A percentile compares a stretch with the other conserved stretches of the same genome.
Evolutionary conservation across 2,888 invertebrate species (phyloP).

Genomic region (Temnothorax rugatulus): DNA sequence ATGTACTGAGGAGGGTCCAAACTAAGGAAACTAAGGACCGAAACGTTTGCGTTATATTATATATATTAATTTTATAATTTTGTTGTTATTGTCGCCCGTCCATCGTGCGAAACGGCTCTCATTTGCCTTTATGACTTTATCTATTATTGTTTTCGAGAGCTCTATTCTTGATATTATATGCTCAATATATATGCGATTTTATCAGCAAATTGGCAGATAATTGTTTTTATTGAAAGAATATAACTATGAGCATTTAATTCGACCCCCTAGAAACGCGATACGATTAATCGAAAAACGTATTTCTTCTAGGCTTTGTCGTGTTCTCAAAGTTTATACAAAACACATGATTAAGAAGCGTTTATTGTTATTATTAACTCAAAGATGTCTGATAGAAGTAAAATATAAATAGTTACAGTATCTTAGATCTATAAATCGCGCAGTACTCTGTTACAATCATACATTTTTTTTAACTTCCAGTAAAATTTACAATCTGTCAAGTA

Average conservation of each 20-base stretch:
- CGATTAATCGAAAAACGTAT: conserved; percentile 15
- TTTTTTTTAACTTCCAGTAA: too few relatives aligned
- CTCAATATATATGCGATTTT: neutral
- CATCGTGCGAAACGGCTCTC: too few relatives aligned
- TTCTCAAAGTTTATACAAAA: conserved; percentile 22
- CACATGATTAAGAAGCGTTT: conserved; percentile 20
- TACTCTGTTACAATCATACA: neutral
- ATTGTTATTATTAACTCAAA: conserved; percentile 40
- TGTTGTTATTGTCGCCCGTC: too few relatives aligned
- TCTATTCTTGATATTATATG: too few relatives aligned
- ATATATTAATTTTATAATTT: too few relatives aligned
- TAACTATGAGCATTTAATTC: conserved; percentile 37
- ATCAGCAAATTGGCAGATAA: neutral
- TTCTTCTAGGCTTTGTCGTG: conserved; percentile 23
- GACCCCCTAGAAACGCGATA: too few relatives aligned
- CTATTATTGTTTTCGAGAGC: too few relatives aligned
- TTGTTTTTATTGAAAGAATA: neutral
- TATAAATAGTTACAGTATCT: conserved; percentile 41
- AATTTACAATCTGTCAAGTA: too few relatives aligned
- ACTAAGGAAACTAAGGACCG: too few relatives aligned
- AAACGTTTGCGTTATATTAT: too few relatives aligned
- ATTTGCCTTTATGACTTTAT: too few relatives aligned
- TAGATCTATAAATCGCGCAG: conserved; percentile 50
- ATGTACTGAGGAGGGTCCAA: too few relatives aligned
- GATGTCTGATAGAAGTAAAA: conserved; percentile 29